phyloP scores from a whole-genome alignment of 2,888 invertebrate genomes.

The Teleiodes luculella region DNA sequence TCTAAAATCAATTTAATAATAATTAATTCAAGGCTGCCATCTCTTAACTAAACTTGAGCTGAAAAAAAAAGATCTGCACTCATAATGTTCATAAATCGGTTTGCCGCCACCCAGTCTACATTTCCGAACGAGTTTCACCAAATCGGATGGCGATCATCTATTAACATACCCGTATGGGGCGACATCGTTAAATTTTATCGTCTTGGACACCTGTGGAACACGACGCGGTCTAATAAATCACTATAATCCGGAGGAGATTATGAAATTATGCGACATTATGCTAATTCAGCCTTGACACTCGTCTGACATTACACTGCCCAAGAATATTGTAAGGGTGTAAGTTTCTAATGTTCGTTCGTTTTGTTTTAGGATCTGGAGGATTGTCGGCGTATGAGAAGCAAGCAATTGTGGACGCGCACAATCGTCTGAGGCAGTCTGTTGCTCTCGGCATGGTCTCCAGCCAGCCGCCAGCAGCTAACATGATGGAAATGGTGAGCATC shows the following conservation, averaged over 20 bases:
- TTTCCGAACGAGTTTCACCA: conserved; percentile 50
- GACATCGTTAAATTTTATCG: conserved; percentile 72
- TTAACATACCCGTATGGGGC: conserved; percentile 63
- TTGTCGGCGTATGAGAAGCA: conserved; percentile 85
- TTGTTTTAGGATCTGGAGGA: conserved; percentile 79
- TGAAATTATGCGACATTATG: conserved; percentile 39
- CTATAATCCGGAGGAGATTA: conserved; percentile 44
- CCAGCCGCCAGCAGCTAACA: conserved; percentile 89
- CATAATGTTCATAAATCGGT: conserved; percentile 40
- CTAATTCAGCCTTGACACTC: conserved; percentile 42
- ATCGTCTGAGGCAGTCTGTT: conserved; percentile 86
- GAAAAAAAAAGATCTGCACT: conserved; percentile 27
- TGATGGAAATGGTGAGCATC: conserved; percentile 88
- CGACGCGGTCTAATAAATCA: conserved; percentile 60
- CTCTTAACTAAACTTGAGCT: conserved; percentile 11
- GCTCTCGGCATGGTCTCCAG: conserved; percentile 86
- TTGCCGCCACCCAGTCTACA: conserved; percentile 71
- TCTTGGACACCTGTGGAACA: conserved; percentile 62
- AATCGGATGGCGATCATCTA: conserved; percentile 38
- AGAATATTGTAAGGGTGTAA: not conserved
- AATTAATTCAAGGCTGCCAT: not conserved
- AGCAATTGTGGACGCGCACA: conserved; percentile 88
- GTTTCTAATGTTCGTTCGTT: not conserved
- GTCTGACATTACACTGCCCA: conserved; percentile 1
- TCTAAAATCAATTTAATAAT: conserved; percentile 11